Evolutionary conservation across 2,797 vertebrate species (phyloP), one percentile per base, ranked within the genome.

Genomic region (Malacoraja senta): DNA sequence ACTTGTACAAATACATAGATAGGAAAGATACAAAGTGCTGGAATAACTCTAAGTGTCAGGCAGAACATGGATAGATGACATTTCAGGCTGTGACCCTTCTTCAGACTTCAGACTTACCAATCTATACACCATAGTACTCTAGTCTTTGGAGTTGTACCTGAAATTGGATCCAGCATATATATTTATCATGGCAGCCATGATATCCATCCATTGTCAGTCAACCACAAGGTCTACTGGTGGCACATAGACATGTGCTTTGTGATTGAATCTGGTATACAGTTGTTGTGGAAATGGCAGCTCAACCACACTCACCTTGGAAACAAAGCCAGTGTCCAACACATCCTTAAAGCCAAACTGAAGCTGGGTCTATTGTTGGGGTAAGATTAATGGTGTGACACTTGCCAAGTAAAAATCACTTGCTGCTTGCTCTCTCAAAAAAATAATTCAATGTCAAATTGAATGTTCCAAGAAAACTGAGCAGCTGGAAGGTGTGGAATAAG

Each of bases 401-500:
- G 24, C 38, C 71, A 53, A 91, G 74, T 13, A 35, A 38, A 88
- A 88, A 68, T n/a, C 71, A 65, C n/a, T 8, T 88, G 17, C 32
- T 68, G 84, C 84, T 68, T 19, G 35, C n/a, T 68, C n/a, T 53
- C 44, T 53, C 44, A 53, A 53, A 21, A 88, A 68, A 88, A 68
- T 21, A 88, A 35, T 21, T 21, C n/a, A 68, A 84, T 61, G 81
- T 88, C 63, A 88, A 68, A 68, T 88, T 19, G 63, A 63, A 68
- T 68, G 61, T 88, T 65, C 17, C 21, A 35, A 24, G 84, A 35
- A 88, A 35, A 3, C n/a, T 24, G 35, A 68, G 8, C 63, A 35
- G 84, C 84, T 88, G 63, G 61, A 68, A 88, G 63, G 63, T 63
- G 84, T 21, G 84, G 19, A 88, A 88, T 63, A 88, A 8, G 84